A percentile compares a stretch with the other conserved stretches of the same genome.
Conservation (phyloP, 2,797 vertebrate species). For the Anolis apletophallus region DNA sequence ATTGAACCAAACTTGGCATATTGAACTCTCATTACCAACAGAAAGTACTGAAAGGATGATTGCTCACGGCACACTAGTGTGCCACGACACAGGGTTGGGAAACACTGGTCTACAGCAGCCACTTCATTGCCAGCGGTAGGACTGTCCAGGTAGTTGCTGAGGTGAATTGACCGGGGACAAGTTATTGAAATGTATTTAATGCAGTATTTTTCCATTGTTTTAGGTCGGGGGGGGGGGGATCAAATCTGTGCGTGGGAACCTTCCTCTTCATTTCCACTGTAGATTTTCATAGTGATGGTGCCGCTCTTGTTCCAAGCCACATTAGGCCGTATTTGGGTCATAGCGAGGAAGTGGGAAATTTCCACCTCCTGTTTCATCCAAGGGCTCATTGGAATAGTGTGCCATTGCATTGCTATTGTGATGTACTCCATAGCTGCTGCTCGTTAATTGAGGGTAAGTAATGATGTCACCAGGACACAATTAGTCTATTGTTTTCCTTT, state of each 20-base stretch:
- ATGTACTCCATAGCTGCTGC: not conserved
- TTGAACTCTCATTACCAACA: no score
- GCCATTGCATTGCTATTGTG: not conserved
- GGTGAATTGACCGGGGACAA: not conserved
- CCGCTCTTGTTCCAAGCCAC: not conserved
- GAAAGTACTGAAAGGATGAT: no score
- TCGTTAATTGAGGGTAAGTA: not conserved
- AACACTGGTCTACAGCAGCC: no score
- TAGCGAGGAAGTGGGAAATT: not conserved
- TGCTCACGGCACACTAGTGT: no score
- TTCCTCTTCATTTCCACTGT: no score
- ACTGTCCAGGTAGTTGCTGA: not conserved
- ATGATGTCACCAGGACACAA: conserved; percentile 10
- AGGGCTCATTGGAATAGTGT: not conserved
- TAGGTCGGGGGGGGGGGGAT: no score
- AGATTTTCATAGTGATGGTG: no score
- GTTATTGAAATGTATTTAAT: no score
- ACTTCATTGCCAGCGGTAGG: no score
- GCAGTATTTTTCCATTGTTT: not conserved
- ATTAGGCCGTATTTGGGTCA: no score
- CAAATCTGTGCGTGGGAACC: not conserved
- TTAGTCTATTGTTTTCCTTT: conserved; percentile 16
- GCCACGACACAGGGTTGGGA: no score
- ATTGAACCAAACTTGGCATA: no score
- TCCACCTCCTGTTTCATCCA: not conserved